Evolutionary conservation across 2,888 invertebrate species (phyloP), one percentile per base, ranked within the genome.

Genomic region (Spilarctia lutea): DNA sequence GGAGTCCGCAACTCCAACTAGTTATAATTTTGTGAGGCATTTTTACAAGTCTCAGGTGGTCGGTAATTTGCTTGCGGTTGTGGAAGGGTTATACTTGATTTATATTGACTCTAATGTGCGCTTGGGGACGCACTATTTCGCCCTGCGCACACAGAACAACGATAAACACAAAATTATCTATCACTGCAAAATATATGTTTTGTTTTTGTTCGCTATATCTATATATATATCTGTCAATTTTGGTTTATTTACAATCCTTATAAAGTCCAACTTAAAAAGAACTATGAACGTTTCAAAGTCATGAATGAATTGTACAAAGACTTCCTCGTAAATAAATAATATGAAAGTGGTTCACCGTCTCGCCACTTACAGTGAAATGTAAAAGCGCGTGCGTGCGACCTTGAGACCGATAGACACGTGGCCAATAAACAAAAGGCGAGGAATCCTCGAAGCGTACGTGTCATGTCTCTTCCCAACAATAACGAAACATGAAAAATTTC

Each of bases 401-500:
- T 89, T 89, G 89, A 88, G 76, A 82, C 84, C 83, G 76, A 85
- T 86, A 86, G 83, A 86, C 87, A 90, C 89, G 90, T 90, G 90
- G 89, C 89, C 90, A 91, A 92, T 92, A 93, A 92, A 92, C 92
- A 92, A 90, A 88, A 89, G 85, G 81, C 87, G 87, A 86, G 87
- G 88, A 87, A 89, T 89, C 87, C 91, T 89, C 90, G 81, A 83
- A 85, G 90, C 90, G 92, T 92, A 92, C 94, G 93, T 94, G 94
- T 93, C 93, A 93, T 91, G 93, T 91, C 91, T 88, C 90, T 88
- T 87, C 90, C 87, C 87, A 91, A 93, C 94, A 95, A 95, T 96
- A 96, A 96, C 95, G 94, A 95, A 96, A 96, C 96, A 96, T 95
- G 95, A 96, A 96, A 95, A 96, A 96, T 95, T 94, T 95, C 94